These are phyloP conservation scores for Chrysemys picta DNA, from an alignment of 2,113 vertebrate species.

Conservation along the genomic window DNA sequence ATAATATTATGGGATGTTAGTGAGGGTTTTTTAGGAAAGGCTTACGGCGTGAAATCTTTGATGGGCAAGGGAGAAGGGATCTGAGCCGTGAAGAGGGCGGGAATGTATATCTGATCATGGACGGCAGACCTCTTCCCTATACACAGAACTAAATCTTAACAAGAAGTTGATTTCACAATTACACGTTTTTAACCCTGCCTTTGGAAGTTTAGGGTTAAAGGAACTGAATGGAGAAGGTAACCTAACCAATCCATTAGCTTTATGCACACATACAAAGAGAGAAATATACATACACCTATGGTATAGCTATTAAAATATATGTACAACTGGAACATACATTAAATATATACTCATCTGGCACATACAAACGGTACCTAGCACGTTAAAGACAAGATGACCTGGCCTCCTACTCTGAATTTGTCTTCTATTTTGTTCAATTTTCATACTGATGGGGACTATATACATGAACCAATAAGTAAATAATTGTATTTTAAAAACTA, in stretches of 20 bases:
- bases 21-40: background rate
- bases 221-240: background rate
- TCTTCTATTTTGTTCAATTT: background rate
- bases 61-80: background rate
- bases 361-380: accelerated
- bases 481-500: background rate
- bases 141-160: accelerated
- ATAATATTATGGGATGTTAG: background rate
- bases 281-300: background rate
- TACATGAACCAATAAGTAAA: background rate
- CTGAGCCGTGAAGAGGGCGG: background rate
- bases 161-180: background rate
- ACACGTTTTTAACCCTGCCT: accelerated
- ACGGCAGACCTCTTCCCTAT: background rate
- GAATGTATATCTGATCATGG: background rate
- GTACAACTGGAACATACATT: background rate
- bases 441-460: background rate
- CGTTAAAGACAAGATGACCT: background rate
- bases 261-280: background rate
- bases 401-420: too few relatives aligned
- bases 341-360: background rate
- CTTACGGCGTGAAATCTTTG: background rate
- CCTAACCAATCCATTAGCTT: too few relatives aligned
- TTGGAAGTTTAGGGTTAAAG: background rate
- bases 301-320: background rate